phyloP scores from a whole-genome alignment of 37 sponge, comb jelly and placozoan genomes.

The Amphimedon queenslandica region DNA sequence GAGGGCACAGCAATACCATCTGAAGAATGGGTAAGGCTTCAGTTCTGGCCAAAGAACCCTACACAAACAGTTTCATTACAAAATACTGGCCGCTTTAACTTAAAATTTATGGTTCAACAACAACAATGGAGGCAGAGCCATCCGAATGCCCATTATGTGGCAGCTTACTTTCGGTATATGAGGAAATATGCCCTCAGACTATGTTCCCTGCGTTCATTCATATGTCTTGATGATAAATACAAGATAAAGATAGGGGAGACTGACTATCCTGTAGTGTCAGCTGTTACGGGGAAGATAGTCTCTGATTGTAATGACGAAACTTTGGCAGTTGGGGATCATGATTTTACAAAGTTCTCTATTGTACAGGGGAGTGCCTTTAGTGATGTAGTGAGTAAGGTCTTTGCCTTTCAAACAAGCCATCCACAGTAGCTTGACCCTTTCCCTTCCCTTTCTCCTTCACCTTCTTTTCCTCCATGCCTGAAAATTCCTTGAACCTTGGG shows the following conservation, averaged over 20 bases:
- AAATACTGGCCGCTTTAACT: constrained; percentile 44
- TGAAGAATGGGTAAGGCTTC: constrained; percentile 21
- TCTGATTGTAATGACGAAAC: neutral
- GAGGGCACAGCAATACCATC: neutral
- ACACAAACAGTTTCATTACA: constrained; percentile 4
- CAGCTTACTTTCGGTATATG: constrained; percentile 33
- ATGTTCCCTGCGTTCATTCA: neutral
- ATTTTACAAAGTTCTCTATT: too few relatives aligned
- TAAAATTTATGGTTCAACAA: constrained; percentile 39
- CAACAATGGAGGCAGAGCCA: constrained; percentile 25
- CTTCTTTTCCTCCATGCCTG: constrained; percentile 4
- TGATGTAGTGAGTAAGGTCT: constrained; percentile 10
- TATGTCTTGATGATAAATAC: constrained; percentile 48
- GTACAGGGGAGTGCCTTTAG: constrained; percentile 13
- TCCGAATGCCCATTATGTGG: constrained; percentile 41
- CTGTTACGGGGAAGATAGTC: neutral
- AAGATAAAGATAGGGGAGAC: constrained; percentile 46
- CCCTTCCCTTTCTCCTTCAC: constrained; percentile 1
- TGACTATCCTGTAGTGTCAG: constrained; percentile 53
- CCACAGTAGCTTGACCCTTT: neutral
- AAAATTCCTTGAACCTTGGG: neutral
- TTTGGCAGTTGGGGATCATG: constrained; percentile 41
- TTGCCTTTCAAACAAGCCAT: neutral
- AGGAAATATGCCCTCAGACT: constrained; percentile 34
- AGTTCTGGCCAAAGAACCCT: constrained; percentile 49